These are phyloP conservation scores for Astatoreochromis straeleni DNA, from an alignment of 2,113 vertebrate genomes.

Conservation along the genomic window DNA sequence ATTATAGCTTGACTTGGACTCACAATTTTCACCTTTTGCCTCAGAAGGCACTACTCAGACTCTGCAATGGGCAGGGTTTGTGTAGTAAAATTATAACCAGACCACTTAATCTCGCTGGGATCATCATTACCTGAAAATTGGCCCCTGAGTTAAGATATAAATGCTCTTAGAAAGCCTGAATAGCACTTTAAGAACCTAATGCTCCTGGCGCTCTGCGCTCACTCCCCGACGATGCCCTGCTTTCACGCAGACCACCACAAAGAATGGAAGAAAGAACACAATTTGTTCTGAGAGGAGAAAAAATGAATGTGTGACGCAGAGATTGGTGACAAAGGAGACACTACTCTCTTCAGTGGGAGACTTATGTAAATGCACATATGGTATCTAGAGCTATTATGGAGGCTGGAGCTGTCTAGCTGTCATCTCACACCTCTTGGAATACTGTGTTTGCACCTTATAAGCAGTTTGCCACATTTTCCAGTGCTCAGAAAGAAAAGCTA, in stretches of 20 bases:
- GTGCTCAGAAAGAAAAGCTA: slow-evolving; percentile 30
- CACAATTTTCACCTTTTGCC: neutral
- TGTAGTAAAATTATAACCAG: neutral
- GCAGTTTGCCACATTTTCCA: slow-evolving; percentile 6
- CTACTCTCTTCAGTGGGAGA: slow-evolving; percentile 6
- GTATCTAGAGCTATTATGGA: slow-evolving; percentile 26
- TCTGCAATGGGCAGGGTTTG: neutral
- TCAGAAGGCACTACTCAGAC: neutral
- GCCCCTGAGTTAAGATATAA: neutral
- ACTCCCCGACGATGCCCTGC: neutral
- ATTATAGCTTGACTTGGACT: neutral
- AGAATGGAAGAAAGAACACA: neutral
- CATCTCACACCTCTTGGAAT: slow-evolving; percentile 23
- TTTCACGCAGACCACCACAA: slow-evolving; percentile 2
- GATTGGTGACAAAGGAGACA: slow-evolving; percentile 18
- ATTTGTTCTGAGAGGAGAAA: slow-evolving; percentile 32
- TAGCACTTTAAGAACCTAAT: neutral
- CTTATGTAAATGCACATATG: slow-evolving; percentile 11
- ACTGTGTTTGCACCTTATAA: slow-evolving; percentile 13
- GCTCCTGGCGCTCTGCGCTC: neutral
- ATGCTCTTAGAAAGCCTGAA: neutral
- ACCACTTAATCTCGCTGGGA: neutral
- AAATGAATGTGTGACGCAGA: slow-evolving; percentile 24
- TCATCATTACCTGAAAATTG: neutral
- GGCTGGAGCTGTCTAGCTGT: slow-evolving; percentile 14